These are phyloP conservation scores for Xestoiulus laeticollis DNA, from an alignment of 2,888 invertebrate genomes.

Conservation along the genomic window DNA sequence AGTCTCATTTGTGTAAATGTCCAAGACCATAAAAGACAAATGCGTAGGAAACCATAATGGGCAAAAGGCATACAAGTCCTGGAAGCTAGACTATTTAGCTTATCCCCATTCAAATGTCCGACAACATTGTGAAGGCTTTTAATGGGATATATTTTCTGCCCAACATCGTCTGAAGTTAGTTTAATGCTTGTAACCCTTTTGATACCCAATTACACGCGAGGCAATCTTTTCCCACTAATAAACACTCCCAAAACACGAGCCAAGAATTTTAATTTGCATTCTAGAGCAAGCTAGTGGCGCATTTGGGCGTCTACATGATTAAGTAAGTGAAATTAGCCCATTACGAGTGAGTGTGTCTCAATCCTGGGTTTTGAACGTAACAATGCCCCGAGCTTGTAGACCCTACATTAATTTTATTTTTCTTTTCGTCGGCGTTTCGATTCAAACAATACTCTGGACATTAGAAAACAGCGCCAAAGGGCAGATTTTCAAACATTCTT, in stretches of 20 bases:
- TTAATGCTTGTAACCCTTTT: background rate
- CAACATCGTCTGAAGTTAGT: constrained; percentile 24
- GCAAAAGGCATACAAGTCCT: background rate
- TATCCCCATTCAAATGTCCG: constrained; percentile 6
- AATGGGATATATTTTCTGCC: background rate
- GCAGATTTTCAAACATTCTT: constrained; percentile 41
- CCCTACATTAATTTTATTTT: constrained; percentile 27
- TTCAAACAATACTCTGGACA: constrained; percentile 39
- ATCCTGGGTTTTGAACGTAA: background rate
- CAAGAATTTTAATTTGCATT: constrained; percentile 43
- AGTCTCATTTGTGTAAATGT: background rate
- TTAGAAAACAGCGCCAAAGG: constrained; percentile 35
- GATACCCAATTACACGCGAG: constrained; percentile 19
- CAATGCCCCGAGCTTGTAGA: constrained; percentile 7
- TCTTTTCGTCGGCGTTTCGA: background rate
- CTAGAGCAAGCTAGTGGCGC: constrained; percentile 9
- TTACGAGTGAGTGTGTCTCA: background rate
- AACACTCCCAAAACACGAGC: constrained; percentile 19
- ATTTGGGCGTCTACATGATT: constrained; percentile 15
- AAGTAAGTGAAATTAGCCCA: constrained; percentile 43
- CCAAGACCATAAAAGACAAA: constrained; percentile 23
- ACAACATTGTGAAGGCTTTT: background rate
- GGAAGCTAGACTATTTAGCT: background rate
- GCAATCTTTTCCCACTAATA: constrained; percentile 35
- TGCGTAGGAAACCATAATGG: background rate